Base-by-base conservation (phyloP, 2,797 vertebrate species). In the Etheostoma nigrum region DNA sequence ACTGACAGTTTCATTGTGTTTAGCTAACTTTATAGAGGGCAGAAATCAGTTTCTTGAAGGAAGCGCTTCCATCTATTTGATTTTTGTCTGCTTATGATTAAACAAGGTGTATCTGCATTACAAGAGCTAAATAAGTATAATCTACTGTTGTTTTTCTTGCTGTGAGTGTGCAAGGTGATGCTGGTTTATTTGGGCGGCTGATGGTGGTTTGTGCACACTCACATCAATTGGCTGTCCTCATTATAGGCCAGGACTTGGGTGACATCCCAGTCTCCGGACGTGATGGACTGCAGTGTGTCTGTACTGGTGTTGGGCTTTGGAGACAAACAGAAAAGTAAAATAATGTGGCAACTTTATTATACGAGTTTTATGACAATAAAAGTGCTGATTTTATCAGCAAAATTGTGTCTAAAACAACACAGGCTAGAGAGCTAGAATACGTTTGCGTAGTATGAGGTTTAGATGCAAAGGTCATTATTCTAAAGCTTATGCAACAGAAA, bases 231-330 rank as follows among this genome's bases (percentile, higher is more conserved):
- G 68, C 92, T 96, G 62, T 96, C 96, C 91, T 99, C 98, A 1
- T 97, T 95, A 1, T 97, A 99, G 62, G 97, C 95, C 92, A 99
- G 90, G 87, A 99, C 96, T 82, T 95, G 93, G 70, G 97, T 99
- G 83, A 98, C 98, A 27, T 99, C 98, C 98, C 98, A 99, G 27
- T 97, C 97, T 14, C 98, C 98, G 0, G 97, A 99, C 6, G 98
- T 99, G 90, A 99, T 97, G 63, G 97, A 95, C 89, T 98, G 96
- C 27, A 99, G 94, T 0, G 96, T 97, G 74, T 98, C 96, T 0
- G 94, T 97, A 74, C 97, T 98, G 87, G 95, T 97, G 90, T 99
- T 99, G 67, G 96, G 95, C 98, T 99, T 90, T 1, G 84, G 49
- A 48, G 19, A 60, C 5, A 74, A 12, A 72, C 11, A 60, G 9